Evolutionary conservation across 2,888 invertebrate species (phyloP), one percentile per base, ranked within the genome.

Genomic region (Spisula solida): DNA sequence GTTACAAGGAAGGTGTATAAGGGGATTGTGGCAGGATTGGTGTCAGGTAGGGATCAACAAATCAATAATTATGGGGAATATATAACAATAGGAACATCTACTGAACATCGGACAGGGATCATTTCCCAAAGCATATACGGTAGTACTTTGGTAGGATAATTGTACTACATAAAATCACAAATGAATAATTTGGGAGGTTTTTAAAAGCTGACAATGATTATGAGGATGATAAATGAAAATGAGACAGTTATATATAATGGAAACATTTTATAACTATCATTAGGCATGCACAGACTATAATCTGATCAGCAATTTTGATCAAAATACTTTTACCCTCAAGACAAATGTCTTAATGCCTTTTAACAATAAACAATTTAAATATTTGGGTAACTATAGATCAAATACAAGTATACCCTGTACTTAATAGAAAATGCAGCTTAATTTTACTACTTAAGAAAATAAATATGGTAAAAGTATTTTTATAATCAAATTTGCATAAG

Each of bases 1-100:
- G 85, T 51, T 87, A 87, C 79, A 60, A 85, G 88, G 88, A 88
- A 88, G 88, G 88, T 88, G 88, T 88, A 88, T 88, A 88, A 56
- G 83, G 78, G 88, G 81, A 34, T 51, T 56, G 86, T 83, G 82
- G 82, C 82, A 56, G 87, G 87, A 79, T 48, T 66, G 80, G 85
- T 88, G 88, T 86, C 81, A 86, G 88, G 85, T 31, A 75, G 79
- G 79, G 60, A 66, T 66, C 60, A 75, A 48, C 85, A 88, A 88
- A 88, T 86, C 84, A 88, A 86, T 88, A 86, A 82, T 85, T 81
- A 88, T 78, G 56, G 88, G 86, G 79, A 75, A 88, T 88, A 83
- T 82, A 85, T 81, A 66, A 88, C 82, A 85, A 81, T 29, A 85
- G 88, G 85, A 48, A 56, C 56, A 82, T 82, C 87, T 82, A 87